phyloP scores from a whole-genome alignment of 2,888 invertebrate genomes.

The Protophormia terraenovae region DNA sequence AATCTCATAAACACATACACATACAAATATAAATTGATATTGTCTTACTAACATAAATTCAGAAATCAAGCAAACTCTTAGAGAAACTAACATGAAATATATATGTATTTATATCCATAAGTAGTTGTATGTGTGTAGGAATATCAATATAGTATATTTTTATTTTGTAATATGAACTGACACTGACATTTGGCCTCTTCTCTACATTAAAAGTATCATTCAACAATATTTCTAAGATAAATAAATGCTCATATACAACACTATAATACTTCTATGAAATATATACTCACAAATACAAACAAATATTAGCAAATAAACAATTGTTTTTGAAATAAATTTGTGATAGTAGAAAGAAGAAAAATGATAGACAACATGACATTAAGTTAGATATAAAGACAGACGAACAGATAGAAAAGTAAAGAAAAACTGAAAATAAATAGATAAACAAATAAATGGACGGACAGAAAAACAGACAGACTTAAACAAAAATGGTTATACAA shows the following conservation, averaged over 20 bases:
- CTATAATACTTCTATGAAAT: not conserved
- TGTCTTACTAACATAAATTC: not conserved
- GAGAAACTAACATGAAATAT: not conserved
- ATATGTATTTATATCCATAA: not conserved
- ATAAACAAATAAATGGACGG: not conserved
- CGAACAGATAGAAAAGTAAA: not conserved
- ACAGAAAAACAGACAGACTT: not conserved
- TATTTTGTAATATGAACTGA: conserved; percentile 46
- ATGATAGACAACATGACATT: conserved; percentile 55
- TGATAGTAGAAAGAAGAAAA: conserved; percentile 15
- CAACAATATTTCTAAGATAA: not conserved
- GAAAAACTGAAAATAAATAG: not conserved
- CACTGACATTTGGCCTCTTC: conserved; percentile 55
- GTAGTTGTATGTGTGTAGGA: not conserved
- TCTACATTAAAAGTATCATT: conserved; percentile 43
- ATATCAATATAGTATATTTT: not conserved
- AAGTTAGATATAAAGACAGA: conserved; percentile 40
- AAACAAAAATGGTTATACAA: not conserved
- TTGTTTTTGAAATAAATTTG: not conserved
- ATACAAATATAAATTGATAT: not conserved
- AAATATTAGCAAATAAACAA: not conserved
- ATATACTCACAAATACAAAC: not conserved
- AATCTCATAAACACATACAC: not conserved
- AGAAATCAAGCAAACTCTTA: not conserved
- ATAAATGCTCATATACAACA: not conserved